Base-by-base conservation (phyloP, 2,888 invertebrate genomes). In the Cordilura impudica region DNA sequence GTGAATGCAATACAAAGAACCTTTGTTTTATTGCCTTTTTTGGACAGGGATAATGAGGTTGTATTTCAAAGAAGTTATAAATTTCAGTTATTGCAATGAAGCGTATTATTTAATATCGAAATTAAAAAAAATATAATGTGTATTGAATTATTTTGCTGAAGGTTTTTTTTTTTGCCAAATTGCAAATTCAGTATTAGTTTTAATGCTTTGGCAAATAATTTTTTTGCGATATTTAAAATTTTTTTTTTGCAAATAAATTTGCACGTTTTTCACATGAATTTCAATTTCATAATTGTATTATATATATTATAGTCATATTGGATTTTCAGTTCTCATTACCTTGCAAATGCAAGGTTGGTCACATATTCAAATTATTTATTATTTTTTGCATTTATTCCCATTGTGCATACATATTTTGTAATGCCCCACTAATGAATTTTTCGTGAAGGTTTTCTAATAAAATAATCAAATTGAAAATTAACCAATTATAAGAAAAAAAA, bases 161-260 rank as follows among this genome's bases (percentile, higher is more conserved):
- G 7, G 7, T 53, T 53, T 16, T n/a, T 19, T n/a, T n/a, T 54
- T 54, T 43, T 58, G 12, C 12, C 18, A 69, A 77, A 74, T 81
- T 79, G 78, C 76, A 78, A 77, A 82, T 81, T 79, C 71, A 81
- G 79, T 77, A 82, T 70, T 81, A 78, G 69, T 60, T 74, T 45
- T 54, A 61, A 29, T 74, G 73, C 58, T 67, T 56, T 69, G 60
- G 54, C 60, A 70, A 61, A 54, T 47, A 14, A 45, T 18, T 21
- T 69, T 75, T 74, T 74, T 58, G 51, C 69, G 78, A 53, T 79
- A 77, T 72, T 54, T 65, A 45, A 31, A 53, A 74, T 72, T 63
- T 69, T 65, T 70, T 54, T 71, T 67, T 76, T 63, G 35, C 51
- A 71, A 75, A 63, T 67, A 79, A 56, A 39, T 78, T 61, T 51